phyloP scores from a whole-genome alignment of 2,113 vertebrate genomes.

The Bettongia penicillata region DNA sequence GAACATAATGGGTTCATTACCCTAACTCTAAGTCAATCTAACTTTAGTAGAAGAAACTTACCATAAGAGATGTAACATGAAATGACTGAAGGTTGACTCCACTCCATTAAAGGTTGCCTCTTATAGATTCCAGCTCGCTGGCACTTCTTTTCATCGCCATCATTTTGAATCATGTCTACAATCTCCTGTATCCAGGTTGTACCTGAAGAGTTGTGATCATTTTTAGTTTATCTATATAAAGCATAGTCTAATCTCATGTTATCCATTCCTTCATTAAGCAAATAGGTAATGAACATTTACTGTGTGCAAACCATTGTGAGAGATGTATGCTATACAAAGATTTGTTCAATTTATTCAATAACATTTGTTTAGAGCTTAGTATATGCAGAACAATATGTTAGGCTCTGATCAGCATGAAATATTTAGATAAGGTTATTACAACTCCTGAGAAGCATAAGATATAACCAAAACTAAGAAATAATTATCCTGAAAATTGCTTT shows the following conservation, averaged over 20 bases:
- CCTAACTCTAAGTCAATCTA: no score
- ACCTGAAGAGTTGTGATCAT: slow-evolving; percentile 71
- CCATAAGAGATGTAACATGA: slow-evolving; percentile 48
- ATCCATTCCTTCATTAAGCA: background rate
- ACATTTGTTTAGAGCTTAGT: no score
- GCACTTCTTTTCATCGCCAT: slow-evolving; percentile 80
- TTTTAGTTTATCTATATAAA: background rate
- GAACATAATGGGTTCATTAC: no score
- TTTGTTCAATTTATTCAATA: no score
- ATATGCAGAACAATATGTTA: no score
- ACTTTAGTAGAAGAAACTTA: slow-evolving; percentile 26
- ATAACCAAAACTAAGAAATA: no score
- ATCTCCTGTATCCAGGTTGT: slow-evolving; percentile 87
- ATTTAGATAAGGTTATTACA: no score
- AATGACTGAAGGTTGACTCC: fast-evolving
- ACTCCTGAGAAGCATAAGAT: no score
- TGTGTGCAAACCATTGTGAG: no score
- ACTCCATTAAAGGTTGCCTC: slow-evolving; percentile 51
- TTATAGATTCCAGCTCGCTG: slow-evolving; percentile 70
- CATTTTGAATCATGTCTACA: slow-evolving; percentile 83
- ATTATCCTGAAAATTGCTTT: no score
- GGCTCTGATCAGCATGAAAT: no score
- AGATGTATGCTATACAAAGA: no score
- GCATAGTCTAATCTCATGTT: background rate
- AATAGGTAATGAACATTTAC: background rate